These are phyloP conservation scores for Drosophila nasuta DNA, from an alignment of 1,140 invertebrate species.

Conservation along the genomic window DNA sequence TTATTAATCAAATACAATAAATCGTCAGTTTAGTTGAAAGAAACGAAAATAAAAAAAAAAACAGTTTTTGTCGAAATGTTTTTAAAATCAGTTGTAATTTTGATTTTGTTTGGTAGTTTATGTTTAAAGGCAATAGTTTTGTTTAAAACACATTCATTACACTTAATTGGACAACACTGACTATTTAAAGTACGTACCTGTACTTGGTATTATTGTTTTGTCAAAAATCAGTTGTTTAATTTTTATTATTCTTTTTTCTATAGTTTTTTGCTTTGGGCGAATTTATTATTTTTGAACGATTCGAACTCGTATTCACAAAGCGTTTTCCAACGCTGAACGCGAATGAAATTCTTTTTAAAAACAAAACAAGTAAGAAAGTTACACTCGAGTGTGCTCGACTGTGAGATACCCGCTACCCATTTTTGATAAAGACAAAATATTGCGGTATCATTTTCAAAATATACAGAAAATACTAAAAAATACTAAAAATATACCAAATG, in stretches of 20 bases:
- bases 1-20: not conserved
- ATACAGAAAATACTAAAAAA: no score
- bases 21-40: not conserved
- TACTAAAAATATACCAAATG: no score
- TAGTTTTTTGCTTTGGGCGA: not conserved
- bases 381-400: no score
- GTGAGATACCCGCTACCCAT: no score
- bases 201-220: constrained; percentile 35
- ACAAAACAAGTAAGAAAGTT: not conserved
- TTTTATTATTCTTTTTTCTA: constrained; percentile 4
- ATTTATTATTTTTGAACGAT: constrained; percentile 28
- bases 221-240: constrained; percentile 11
- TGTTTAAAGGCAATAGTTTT: constrained; percentile 41
- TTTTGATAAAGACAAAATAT: no score
- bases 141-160: constrained; percentile 36
- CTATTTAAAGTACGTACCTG: constrained; percentile 41
- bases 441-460: no score
- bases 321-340: constrained; percentile 12
- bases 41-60: constrained; percentile 3
- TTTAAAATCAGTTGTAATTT: constrained; percentile 15
- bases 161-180: constrained; percentile 47
- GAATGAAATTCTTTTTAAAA: constrained; percentile 11
- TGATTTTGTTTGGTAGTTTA: constrained; percentile 11
- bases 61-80: not conserved
- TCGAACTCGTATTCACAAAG: not conserved